Evolutionary conservation across 1,140 invertebrate genomes (phyloP), one percentile per base, ranked within the genome.

Genomic region (Drosophila leontia): DNA sequence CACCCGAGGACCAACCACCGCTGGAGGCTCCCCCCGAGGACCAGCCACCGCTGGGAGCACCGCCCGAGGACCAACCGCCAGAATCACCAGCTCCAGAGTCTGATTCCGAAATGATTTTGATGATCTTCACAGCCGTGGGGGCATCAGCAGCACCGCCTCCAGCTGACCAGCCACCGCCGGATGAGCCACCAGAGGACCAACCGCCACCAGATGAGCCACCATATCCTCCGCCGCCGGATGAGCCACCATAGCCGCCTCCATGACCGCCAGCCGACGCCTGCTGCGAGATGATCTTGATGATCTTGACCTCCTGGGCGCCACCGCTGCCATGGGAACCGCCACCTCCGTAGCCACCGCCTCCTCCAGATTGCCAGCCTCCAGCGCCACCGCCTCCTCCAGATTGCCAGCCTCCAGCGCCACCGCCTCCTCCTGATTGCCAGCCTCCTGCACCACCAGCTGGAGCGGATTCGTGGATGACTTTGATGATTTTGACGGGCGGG

Each of bases 231-330:
- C 78, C 78, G 11, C 50, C 74, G 13, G 78, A 29, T 4, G 81
- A 80, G 44, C 83, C 78, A 29, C 82, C 82, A 48, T 69, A 69
- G 13, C 75, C 71, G 26, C 80, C 80, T 17, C 74, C 82, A 59
- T 82, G 62, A 19, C 81, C 82, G 11, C 82, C 81, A 15, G 72
- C 56, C 6, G 77, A 45, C 3, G 44, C 41, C 17, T 82, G 79
- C 51, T 85, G 82, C 8, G 83, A 69, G 37, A 86, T 86, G 48
- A 86, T 87, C 60, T 86, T 86, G 47, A 86, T 87, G 47, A 86
- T 86, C 29, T 86, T 86, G 39, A 87, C 29, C 12, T 86, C 83
- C 44, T 87, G 83, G 8, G 32, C 65, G 13, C 75, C 51, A 41
- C 50, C 59, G 19, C 62, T 45, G 34, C 56, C 65, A 23, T 75